A percentile compares a stretch with the other conserved stretches of the same genome.
Conservation (phyloP, 2,797 vertebrate species). For the Cossypha caffra region DNA sequence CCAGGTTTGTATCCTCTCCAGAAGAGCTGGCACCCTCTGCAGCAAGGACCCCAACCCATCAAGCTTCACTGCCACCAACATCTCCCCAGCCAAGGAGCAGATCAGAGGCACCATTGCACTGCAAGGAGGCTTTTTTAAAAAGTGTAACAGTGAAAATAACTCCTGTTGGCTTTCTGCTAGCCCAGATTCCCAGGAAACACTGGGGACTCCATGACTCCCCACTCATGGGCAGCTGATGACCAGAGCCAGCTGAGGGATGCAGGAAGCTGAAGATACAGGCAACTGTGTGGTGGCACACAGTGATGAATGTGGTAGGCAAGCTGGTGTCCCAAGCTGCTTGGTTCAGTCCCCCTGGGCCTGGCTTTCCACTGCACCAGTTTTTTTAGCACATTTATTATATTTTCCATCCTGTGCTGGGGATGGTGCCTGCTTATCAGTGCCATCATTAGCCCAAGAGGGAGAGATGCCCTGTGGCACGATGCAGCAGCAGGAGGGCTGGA, state of each 20-base stretch:
- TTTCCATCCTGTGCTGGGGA: neutral
- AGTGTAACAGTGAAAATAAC: neutral
- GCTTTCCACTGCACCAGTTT: neutral
- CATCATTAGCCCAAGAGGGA: neutral
- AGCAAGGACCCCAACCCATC: neutral
- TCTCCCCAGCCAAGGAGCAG: neutral
- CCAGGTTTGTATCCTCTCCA: neutral
- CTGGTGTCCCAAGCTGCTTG: neutral
- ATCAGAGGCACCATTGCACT: fast-evolving
- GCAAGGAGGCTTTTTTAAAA: neutral
- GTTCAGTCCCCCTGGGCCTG: neutral
- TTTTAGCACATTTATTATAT: neutral
- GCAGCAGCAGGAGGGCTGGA: neutral
- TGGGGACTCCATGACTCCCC: fast-evolving
- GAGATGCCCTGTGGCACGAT: neutral
- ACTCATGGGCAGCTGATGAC: fast-evolving
- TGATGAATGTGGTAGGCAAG: neutral
- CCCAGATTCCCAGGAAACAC: neutral
- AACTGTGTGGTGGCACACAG: neutral
- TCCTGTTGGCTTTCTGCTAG: neutral
- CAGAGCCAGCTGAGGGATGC: neutral
- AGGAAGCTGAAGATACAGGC: neutral
- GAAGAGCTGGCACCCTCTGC: neutral
- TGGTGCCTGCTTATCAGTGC: neutral
- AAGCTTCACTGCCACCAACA: neutral